phyloP scores from a whole-genome alignment of 2,888 invertebrate species.

The Orthosia gracilis region DNA sequence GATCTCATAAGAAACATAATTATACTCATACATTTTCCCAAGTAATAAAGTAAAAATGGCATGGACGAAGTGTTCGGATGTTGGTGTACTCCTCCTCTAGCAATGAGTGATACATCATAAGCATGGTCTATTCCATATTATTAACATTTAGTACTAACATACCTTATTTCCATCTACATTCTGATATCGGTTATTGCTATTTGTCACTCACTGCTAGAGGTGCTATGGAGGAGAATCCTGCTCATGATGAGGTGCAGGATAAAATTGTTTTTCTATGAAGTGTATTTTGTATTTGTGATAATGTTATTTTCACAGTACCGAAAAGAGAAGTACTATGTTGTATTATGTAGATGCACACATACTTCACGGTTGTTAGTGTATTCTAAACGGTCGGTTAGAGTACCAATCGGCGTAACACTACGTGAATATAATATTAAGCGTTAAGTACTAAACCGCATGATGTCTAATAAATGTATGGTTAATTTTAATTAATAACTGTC shows the following conservation, averaged over 20 bases:
- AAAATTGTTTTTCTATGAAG: slow-evolving; percentile 16
- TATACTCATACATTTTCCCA: slow-evolving; percentile 35
- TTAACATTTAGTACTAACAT: not conserved
- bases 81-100: not conserved
- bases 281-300: slow-evolving; percentile 15
- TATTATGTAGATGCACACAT: slow-evolving; percentile 23
- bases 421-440: slow-evolving; percentile 42
- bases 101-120: slow-evolving; percentile 2
- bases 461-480: slow-evolving; percentile 40
- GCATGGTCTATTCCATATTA: not conserved
- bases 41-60: slow-evolving; percentile 3
- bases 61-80: not conserved
- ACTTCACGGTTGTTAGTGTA: slow-evolving; percentile 32
- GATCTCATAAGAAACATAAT: slow-evolving; percentile 54
- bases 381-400: slow-evolving; percentile 25
- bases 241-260: slow-evolving; percentile 8
- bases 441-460: slow-evolving; percentile 54
- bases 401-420: slow-evolving; percentile 21
- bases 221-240: not conserved
- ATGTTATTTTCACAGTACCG: slow-evolving; percentile 15
- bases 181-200: not conserved
- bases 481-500: slow-evolving; percentile 52
- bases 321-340: slow-evolving; percentile 6
- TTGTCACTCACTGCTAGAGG: slow-evolving; percentile 9
- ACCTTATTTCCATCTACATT: not conserved